Conservation (phyloP, 2,113 vertebrate species). For the Caranx ignobilis region DNA sequence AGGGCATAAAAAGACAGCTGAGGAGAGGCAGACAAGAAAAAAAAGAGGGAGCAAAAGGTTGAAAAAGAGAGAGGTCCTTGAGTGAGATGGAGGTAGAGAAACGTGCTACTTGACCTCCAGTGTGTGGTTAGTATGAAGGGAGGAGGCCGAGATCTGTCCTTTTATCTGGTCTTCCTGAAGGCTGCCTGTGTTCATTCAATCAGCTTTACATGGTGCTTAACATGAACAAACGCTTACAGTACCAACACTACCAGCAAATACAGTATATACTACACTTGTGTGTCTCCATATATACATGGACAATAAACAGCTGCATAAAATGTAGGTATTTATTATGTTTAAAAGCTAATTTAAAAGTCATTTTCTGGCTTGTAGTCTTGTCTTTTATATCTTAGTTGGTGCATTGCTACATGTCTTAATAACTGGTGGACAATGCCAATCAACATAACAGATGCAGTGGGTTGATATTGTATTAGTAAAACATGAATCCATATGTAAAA, state of each 20-base stretch:
- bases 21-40: conserved; percentile 22
- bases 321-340: no score
- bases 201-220: not conserved
- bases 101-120: conserved; percentile 75
- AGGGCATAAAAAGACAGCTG: conserved; percentile 37
- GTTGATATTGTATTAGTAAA: not conserved
- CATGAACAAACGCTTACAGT: not conserved
- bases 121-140: conserved; percentile 60
- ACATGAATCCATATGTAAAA: not conserved
- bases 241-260: not conserved
- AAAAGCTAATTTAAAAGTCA: no score
- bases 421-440: not conserved
- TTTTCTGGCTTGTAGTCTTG: not conserved
- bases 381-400: not conserved
- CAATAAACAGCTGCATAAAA: not conserved
- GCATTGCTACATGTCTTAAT: not conserved
- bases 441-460: not conserved
- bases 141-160: conserved; percentile 42
- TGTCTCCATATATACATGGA: not conserved
- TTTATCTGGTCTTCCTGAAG: conserved; percentile 36
- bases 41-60: conserved; percentile 17
- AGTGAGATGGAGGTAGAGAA: conserved; percentile 60
- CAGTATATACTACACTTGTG: not conserved
- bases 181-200: conserved; percentile 16
- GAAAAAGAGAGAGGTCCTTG: conserved; percentile 44